Evolutionary conservation across 2,113 vertebrate species (phyloP).

Genomic region (Limanda limanda): DNA sequence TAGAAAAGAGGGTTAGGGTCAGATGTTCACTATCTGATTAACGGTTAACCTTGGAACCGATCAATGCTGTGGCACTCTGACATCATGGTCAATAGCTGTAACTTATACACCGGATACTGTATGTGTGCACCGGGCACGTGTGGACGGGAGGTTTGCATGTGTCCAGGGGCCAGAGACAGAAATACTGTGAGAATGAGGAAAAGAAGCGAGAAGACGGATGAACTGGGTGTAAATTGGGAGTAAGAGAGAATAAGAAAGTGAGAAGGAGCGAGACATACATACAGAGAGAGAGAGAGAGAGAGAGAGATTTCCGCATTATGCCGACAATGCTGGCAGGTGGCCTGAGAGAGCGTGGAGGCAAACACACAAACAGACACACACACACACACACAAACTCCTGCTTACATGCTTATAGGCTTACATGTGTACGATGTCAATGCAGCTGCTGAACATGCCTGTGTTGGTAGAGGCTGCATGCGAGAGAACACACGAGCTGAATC

Average conservation of each 20-base stretch:
- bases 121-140: neutral
- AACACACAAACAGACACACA: slow-evolving; percentile 6
- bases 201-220: too few species aligned
- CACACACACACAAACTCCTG: neutral
- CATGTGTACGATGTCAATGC: slow-evolving; percentile 7
- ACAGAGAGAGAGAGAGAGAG: slow-evolving; percentile 4
- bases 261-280: neutral
- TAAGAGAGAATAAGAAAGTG: neutral
- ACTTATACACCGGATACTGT: neutral
- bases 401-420: slow-evolving; percentile 12
- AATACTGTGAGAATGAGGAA: neutral
- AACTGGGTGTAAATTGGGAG: neutral
- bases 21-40: slow-evolving; percentile 27
- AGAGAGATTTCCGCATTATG: slow-evolving; percentile 63
- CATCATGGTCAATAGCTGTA: slow-evolving; percentile 17
- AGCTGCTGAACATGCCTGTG: slow-evolving; percentile 13
- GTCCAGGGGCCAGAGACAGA: neutral
- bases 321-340: slow-evolving; percentile 55
- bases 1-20: slow-evolving; percentile 22
- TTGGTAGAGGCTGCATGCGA: neutral
- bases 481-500: slow-evolving; percentile 32
- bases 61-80: slow-evolving; percentile 32
- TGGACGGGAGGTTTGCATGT: neutral
- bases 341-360: slow-evolving; percentile 27
- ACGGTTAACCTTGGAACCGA: slow-evolving; percentile 44